Conservation (phyloP, 2,888 invertebrate species). For the Agrotis ipsilon region DNA sequence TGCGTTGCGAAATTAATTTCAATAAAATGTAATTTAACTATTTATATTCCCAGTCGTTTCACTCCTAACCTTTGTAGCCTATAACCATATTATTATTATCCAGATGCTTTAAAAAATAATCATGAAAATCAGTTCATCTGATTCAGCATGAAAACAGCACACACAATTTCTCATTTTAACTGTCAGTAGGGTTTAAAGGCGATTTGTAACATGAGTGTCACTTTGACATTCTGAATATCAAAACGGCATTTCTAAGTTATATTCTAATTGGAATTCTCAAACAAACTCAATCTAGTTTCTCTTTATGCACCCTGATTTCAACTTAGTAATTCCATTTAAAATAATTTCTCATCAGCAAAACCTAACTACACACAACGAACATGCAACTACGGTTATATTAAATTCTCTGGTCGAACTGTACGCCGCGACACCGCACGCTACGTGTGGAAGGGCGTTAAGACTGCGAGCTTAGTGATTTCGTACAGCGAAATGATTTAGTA, state of each 20-base stretch:
- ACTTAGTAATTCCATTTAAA: slow-evolving; percentile 28
- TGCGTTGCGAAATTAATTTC: no score
- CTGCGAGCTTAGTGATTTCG: slow-evolving; percentile 76
- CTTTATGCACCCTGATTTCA: slow-evolving; percentile 21
- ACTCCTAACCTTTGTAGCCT: no score
- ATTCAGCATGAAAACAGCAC: no score
- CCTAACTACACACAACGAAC: slow-evolving; percentile 28
- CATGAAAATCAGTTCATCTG: no score
- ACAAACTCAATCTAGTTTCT: neutral
- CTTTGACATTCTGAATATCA: neutral
- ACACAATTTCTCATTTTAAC: no score
- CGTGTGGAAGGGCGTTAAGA: slow-evolving; percentile 67
- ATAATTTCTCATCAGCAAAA: slow-evolving; percentile 50
- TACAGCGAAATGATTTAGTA: slow-evolving; percentile 78
- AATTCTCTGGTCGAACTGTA: slow-evolving; percentile 63
- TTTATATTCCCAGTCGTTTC: no score
- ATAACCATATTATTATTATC: no score
- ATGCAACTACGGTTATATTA: slow-evolving; percentile 57
- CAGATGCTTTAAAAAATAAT: neutral
- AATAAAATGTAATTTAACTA: no score
- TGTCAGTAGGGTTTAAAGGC: neutral
- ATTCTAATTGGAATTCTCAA: slow-evolving; percentile 12
- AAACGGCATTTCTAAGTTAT: neutral
- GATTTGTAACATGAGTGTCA: neutral
- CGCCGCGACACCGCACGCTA: slow-evolving; percentile 47